Conservation (phyloP, 2,888 invertebrate genomes). For the Orthonevra nobilis region DNA sequence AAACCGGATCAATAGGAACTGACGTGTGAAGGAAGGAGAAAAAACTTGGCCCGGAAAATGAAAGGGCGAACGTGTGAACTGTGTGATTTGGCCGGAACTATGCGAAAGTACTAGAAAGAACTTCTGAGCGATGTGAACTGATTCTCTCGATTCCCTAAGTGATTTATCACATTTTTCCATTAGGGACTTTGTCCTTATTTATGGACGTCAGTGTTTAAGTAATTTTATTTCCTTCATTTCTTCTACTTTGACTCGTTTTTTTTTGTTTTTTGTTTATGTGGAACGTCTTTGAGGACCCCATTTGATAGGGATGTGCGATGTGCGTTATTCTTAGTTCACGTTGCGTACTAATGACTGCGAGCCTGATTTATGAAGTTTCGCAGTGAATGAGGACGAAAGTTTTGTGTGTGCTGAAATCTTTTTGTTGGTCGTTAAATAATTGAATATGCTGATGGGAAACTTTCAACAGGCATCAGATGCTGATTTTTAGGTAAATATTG, state of each 20-base stretch:
- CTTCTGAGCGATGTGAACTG: constrained; percentile 53
- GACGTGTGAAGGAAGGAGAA: constrained; percentile 10
- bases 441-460: constrained; percentile 56
- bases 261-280: neutral
- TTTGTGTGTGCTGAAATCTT: constrained; percentile 50
- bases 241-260: constrained; percentile 14
- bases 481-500: constrained; percentile 43
- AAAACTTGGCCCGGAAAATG: constrained; percentile 14
- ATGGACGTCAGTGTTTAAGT: constrained; percentile 65
- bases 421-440: constrained; percentile 59
- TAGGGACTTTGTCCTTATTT: constrained; percentile 68
- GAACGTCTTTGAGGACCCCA: constrained; percentile 38
- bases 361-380: constrained; percentile 64
- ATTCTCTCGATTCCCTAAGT: constrained; percentile 62
- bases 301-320: constrained; percentile 52
- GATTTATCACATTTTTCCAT: constrained; percentile 70
- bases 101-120: constrained; percentile 30
- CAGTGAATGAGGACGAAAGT: constrained; percentile 47
- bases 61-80: constrained; percentile 31
- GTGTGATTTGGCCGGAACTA: constrained; percentile 6
- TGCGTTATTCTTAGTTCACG: constrained; percentile 16
- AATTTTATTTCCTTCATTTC: constrained; percentile 60
- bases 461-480: constrained; percentile 46
- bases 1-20: constrained; percentile 38
- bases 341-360: constrained; percentile 57